Evolutionary conservation across 2,888 invertebrate species (phyloP).

Genomic region (Nomada fabriciana): DNA sequence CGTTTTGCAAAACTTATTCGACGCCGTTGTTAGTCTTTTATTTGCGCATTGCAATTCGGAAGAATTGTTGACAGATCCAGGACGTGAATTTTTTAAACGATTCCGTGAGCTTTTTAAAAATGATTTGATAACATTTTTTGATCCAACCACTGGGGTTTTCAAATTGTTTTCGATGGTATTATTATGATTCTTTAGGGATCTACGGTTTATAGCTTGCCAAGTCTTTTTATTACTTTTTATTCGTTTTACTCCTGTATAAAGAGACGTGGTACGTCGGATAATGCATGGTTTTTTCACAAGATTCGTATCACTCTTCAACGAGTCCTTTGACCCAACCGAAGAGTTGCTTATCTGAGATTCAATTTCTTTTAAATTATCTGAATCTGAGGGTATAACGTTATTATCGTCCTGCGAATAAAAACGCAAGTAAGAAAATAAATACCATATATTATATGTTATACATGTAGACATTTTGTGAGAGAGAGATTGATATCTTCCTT

Average conservation of each 20-base stretch:
- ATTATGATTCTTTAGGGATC: constrained; percentile 71
- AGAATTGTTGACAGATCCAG: constrained; percentile 10
- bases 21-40: constrained; percentile 40
- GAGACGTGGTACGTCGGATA: constrained; percentile 73
- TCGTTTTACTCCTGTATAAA: constrained; percentile 77
- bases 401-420: constrained; percentile 75
- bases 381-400: constrained; percentile 64
- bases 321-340: constrained; percentile 51
- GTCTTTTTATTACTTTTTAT: constrained; percentile 76
- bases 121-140: constrained; percentile 56
- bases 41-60: constrained; percentile 20
- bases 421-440: constrained; percentile 36
- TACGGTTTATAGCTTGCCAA: constrained; percentile 72
- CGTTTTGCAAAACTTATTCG: constrained; percentile 39
- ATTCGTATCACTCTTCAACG: constrained; percentile 68
- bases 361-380: constrained; percentile 68
- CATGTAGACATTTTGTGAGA: constrained; percentile 39
- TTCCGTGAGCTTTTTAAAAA: constrained; percentile 59
- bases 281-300: constrained; percentile 73
- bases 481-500: constrained; percentile 48
- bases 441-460: background rate
- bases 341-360: constrained; percentile 66
- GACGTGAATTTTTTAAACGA: constrained; percentile 39
- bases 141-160: constrained; percentile 48
- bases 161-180: constrained; percentile 56